phyloP scores from a whole-genome alignment of 2,797 vertebrate species.

The Dromococcyx pavoninus region DNA sequence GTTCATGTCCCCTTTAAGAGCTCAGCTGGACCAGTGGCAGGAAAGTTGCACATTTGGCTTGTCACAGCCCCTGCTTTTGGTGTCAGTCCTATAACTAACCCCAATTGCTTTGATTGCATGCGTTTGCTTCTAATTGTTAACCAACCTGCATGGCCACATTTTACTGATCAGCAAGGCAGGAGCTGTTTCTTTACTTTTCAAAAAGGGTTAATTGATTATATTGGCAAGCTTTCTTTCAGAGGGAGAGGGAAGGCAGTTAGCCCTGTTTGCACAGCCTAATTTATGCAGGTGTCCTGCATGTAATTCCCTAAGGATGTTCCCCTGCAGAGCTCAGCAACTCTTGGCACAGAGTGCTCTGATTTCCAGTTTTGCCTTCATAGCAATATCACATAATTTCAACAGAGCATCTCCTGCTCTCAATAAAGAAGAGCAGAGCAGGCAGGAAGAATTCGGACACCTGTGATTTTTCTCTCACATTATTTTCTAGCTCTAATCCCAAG shows the following conservation, averaged over 20 bases:
- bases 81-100: not conserved
- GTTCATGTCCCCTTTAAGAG: fast-evolving
- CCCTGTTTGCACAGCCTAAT: not conserved
- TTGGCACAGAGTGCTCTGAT: not conserved
- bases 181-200: not conserved
- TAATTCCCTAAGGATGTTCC: not conserved
- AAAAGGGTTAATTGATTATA: not conserved
- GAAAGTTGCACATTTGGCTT: not conserved
- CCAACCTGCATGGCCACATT: not conserved
- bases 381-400: not conserved
- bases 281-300: not conserved
- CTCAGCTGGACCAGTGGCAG: not conserved
- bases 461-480: not conserved
- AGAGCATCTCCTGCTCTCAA: not conserved
- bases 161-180: not conserved
- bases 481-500: not conserved
- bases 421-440: not conserved
- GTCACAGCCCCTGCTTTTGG: not conserved
- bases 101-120: not conserved
- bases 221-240: not conserved
- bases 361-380: not conserved
- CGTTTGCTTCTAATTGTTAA: not conserved
- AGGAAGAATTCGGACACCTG: not conserved
- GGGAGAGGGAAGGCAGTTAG: not conserved
- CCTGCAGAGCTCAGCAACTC: not conserved